These are phyloP conservation scores for Ceratosolen fusciceps DNA, from an alignment of 1,140 invertebrate genomes.

Conservation along the genomic window DNA sequence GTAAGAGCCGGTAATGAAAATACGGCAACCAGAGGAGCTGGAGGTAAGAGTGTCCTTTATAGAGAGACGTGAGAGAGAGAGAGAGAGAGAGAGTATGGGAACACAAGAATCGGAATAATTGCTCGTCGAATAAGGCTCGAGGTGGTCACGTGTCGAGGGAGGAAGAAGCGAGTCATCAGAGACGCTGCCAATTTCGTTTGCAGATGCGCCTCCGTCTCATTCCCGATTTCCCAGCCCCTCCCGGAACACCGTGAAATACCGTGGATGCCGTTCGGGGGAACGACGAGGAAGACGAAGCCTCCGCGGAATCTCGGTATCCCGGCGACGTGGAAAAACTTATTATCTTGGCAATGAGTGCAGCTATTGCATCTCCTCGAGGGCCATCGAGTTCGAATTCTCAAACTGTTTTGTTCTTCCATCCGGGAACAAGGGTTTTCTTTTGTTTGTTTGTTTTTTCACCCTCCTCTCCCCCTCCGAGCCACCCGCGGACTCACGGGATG, in stretches of 20 bases:
- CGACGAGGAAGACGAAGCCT: not conserved
- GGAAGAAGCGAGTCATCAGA: not conserved
- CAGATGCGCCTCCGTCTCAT: not conserved
- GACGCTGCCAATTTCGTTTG: conserved; percentile 2
- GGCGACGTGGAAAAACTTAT: too few species aligned
- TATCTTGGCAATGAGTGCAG: not conserved
- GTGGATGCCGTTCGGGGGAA: not conserved
- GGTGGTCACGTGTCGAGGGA: not conserved
- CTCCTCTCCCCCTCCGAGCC: too few species aligned
- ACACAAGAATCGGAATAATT: not conserved
- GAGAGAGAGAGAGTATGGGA: not conserved
- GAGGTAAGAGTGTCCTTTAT: too few species aligned
- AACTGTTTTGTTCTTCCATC: not conserved
- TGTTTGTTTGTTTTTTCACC: too few species aligned
- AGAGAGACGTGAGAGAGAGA: too few species aligned
- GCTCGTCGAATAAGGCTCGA: not conserved
- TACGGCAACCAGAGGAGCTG: too few species aligned
- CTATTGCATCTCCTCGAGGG: not conserved
- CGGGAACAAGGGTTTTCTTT: too few species aligned
- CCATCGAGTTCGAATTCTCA: not conserved
- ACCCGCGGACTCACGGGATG: too few species aligned
- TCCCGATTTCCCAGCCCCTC: not conserved
- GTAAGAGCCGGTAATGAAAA: too few species aligned
- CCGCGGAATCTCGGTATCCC: not conserved
- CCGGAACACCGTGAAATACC: not conserved